phyloP scores from a whole-genome alignment of 2,797 vertebrate genomes.

The Phoebastria nigripes region DNA sequence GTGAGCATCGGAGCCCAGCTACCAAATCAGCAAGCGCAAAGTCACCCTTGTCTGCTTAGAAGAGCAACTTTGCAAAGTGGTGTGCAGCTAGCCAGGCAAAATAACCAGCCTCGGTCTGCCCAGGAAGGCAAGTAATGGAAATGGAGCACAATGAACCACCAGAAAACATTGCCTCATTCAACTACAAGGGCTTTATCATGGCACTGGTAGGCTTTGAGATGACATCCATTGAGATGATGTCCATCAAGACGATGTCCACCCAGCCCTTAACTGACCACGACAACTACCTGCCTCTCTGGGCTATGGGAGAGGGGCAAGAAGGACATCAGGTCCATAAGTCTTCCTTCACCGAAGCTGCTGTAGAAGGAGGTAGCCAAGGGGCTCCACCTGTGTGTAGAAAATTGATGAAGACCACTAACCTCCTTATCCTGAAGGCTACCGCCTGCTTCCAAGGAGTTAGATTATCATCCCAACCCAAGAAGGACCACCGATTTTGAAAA shows the following conservation, averaged over 20 bases:
- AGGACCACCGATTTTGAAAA: background rate
- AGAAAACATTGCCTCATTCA: background rate
- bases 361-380: background rate
- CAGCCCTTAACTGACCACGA: background rate
- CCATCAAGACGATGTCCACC: too few relatives aligned
- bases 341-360: background rate
- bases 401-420: background rate
- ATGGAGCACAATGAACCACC: background rate
- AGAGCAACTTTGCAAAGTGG: background rate
- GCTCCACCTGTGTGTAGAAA: background rate
- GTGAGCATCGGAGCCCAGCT: rapidly evolving
- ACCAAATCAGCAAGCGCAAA: background rate
- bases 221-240: rapidly evolving
- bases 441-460: background rate
- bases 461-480: background rate
- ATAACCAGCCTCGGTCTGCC: background rate
- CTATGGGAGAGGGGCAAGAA: background rate
- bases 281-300: background rate
- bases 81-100: background rate
- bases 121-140: background rate
- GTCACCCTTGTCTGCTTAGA: background rate
- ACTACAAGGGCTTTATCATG: background rate
- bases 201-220: background rate
- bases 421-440: background rate
- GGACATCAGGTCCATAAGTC: rapidly evolving